Evolutionary conservation across 2,797 vertebrate genomes (phyloP), one percentile per base, ranked within the genome.

Genomic region (Podargus strigoides): DNA sequence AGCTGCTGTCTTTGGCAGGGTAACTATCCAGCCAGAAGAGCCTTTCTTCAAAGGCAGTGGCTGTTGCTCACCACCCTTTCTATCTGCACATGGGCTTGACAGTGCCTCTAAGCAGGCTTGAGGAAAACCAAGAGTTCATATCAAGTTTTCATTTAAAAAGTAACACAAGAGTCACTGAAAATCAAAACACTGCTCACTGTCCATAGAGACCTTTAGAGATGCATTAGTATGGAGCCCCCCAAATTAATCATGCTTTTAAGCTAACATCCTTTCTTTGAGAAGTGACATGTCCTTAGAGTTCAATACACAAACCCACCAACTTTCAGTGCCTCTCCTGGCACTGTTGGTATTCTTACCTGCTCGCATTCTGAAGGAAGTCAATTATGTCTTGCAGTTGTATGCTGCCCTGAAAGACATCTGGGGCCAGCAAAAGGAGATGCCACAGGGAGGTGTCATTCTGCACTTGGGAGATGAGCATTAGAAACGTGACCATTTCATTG

Each of bases 381-480:
- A 91, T 78, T 21, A 97, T 56, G 34, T 94, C 93, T 70, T 37
- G 91, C 66, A 97, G 77, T 5, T 94, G 89, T 14, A 73, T 60
- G 50, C 85, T 91, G 83, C 97, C 96, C 89, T 96, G 96, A 75
- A 97, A 90, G 34, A 97, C 74, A 30, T 97, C 95, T 64, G 98
- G 97, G 59, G 97, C 86, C 89, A 96, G 97, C 17, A 98, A 93
- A 37, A 98, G 97, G 44, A 98, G 80, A 41, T 97, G 97, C 98
- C 98, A 98, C 56, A 98, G n/a, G 26, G 94, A 93, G 12, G 87
- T 94, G 76, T 98, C 96, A 47, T 97, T 97, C 87, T 98, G 98
- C 62, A 98, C 90, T 91, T 94, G 87, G 41, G 98, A 97, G 85
- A 98, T 5, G 59, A 97, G 92, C 4, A 36, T 96, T 19, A 98